Base-by-base conservation (phyloP, 2,797 vertebrate genomes). In the Heterohyrax brucei region DNA sequence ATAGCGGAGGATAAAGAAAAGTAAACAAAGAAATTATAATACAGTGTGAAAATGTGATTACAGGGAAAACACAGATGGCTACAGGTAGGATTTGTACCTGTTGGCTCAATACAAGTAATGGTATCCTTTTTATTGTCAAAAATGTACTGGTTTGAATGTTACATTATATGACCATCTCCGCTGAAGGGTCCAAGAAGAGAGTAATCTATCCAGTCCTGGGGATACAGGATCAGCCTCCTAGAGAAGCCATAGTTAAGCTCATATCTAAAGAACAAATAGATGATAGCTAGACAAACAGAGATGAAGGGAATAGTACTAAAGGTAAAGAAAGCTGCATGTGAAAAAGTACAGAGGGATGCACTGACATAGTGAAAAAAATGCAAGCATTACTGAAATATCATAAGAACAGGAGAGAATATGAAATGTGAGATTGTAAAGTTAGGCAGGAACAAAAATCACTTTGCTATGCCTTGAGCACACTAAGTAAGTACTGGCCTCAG, bases 11-110 rank as follows among this genome's bases (percentile, higher is more conserved):
- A 66, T 19, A 84, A 80, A 48, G 22, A 79, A 89, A 46, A 59
- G 46, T 48, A 95, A 84, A 83, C 10, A 16, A 88, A 86, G 39
- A 39, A 76, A 64, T 92, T 3, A 85, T 61, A 46, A 53, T 82
- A 76, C 13, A 48, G 0, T 26, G 56, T 59, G 56, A 89, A 89
- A 95, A 89, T 26, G n/a, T 75, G 2, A 46, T 30, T 22, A 83
- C 13, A 70, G 9, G 76, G n/a, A 76, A 87, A 87, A 91, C 33
- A 77, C 8, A 87, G 62, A 87, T 2, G 50, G 4, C 39, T 70
- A n/a, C 7, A 66, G 21, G 10, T 64, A 59, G 28, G 33, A 53
- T 90, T 73, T 66, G 75, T 7, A 68, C n/a, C 10, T 73, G 22
- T 73, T 91, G 78, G 39, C 19, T 24, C 56, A 75, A 84, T 10